phyloP scores from a whole-genome alignment of 2,888 invertebrate genomes.

The Tridacna gigas region DNA sequence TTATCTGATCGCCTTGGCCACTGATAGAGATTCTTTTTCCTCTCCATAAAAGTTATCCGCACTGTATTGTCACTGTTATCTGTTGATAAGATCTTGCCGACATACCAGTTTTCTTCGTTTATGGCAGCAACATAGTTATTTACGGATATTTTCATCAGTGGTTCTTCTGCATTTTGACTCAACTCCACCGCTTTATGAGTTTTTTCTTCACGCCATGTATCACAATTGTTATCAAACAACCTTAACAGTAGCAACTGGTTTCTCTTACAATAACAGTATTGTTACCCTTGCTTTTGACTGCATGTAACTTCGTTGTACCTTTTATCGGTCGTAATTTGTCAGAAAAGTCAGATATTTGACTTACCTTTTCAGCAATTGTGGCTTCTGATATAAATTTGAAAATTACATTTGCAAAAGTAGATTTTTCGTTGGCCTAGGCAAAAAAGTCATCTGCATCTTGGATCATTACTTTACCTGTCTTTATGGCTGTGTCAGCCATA shows the following conservation, averaged over 20 bases:
- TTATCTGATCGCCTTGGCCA: conserved; percentile 30
- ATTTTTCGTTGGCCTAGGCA: conserved; percentile 15
- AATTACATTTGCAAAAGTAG: background rate
- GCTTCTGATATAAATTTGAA: conserved; percentile 1
- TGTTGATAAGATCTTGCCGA: background rate
- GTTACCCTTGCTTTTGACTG: background rate
- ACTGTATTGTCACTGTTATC: conserved; percentile 5
- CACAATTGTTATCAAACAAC: conserved; percentile 22
- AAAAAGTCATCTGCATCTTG: conserved; percentile 39
- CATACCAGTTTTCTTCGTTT: conserved; percentile 20
- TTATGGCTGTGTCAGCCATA: conserved; percentile 38
- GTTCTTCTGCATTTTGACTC: background rate
- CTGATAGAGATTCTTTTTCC: conserved; percentile 26
- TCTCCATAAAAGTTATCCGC: conserved; percentile 37
- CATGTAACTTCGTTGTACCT: conserved; percentile 23
- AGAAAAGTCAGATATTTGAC: background rate
- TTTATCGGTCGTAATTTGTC: background rate
- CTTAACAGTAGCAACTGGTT: conserved; percentile 32
- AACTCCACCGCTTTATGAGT: background rate
- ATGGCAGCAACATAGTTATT: conserved; percentile 22
- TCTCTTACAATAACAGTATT: background rate
- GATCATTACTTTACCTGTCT: conserved; percentile 18
- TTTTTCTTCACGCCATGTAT: conserved; percentile 17
- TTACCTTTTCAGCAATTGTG: background rate
- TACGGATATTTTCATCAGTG: background rate